phyloP scores from a whole-genome alignment of 2,888 invertebrate species.

The Mesorhabditis belari region DNA sequence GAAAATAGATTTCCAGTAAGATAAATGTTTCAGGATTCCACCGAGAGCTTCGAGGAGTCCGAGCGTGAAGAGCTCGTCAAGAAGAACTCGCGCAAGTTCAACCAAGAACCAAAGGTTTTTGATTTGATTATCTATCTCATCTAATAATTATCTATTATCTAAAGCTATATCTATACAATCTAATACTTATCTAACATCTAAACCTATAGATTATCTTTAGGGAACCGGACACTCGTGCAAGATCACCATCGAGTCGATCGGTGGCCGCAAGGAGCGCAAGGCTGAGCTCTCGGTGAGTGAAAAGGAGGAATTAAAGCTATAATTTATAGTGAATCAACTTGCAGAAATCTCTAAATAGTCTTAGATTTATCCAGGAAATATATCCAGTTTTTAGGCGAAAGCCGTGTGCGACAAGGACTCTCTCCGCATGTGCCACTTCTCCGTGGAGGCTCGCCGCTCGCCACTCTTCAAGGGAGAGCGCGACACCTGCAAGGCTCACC shows the following conservation, averaged over 20 bases:
- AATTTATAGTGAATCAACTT: too few species aligned
- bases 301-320: too few species aligned
- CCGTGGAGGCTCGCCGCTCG: background rate
- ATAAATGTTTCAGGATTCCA: conserved; percentile 14
- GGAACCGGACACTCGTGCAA: background rate
- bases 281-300: background rate
- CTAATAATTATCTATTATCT: too few species aligned
- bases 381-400: background rate
- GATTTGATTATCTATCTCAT: too few species aligned
- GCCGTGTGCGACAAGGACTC: background rate
- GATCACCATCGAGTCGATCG: background rate
- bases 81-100: conserved; percentile 11
- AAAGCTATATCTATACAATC: too few species aligned
- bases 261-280: background rate
- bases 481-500: background rate
- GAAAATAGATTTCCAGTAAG: too few species aligned
- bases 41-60: conserved; percentile 24
- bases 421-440: background rate
- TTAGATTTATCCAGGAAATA: too few species aligned
- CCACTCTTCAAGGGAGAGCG: background rate
- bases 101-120: too few species aligned
- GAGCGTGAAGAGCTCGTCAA: conserved; percentile 9
- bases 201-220: too few species aligned
- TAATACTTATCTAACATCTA: too few species aligned
- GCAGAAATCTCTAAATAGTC: too few species aligned